Base-by-base conservation (phyloP, 2,113 vertebrate genomes). In the Dasyprocta punctata region DNA sequence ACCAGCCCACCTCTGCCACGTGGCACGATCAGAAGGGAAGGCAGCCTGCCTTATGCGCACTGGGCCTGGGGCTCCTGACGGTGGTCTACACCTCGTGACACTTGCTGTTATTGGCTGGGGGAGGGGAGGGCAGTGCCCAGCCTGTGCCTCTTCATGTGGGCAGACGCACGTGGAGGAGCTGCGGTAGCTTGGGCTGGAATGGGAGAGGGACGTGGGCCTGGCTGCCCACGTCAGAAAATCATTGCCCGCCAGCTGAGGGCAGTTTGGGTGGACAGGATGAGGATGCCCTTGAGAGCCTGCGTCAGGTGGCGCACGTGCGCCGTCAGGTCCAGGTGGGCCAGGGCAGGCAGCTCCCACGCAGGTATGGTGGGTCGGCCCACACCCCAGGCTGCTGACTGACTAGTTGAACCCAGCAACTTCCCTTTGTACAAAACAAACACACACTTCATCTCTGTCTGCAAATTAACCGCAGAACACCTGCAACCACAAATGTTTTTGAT, bases 21-120 rank as follows among this genome's bases (percentile, higher is more conserved):
- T 71, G 95, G 96, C 95, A 82, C 41, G 97, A 75, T 56, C 58
- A 95, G 97, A 80, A 95, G 93, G 93, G 96, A 94, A 95, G 92
- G 86, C 97, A 83, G 89, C 85, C 30, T 85, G 82, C 86, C 54
- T 96, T 67, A 89, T 82, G 14, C 93, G 97, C 95, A 75, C 92
- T 61, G 13, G 84, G 67, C 88, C 88, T 65, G 97, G 97, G 44
- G 83, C 75, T 92, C 84, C 96, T 4, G 90, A 65, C 71, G 69
- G 1, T 60, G 94, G 96, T 82, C 98, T 38, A 61, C 44, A 30
- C 75, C n/a, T 2, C 89, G 30, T 30, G 49, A 89, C 3, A 0
- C 19, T 89, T 87, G 94, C 92, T 92, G 83, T 89, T 81, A 69
- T 0, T 0, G 12, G 97, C 86, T 83, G 63, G 12, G 2, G 2